These are phyloP conservation scores for Ganaspis brasiliensis DNA, from an alignment of 2,888 invertebrate species.

Conservation along the genomic window DNA sequence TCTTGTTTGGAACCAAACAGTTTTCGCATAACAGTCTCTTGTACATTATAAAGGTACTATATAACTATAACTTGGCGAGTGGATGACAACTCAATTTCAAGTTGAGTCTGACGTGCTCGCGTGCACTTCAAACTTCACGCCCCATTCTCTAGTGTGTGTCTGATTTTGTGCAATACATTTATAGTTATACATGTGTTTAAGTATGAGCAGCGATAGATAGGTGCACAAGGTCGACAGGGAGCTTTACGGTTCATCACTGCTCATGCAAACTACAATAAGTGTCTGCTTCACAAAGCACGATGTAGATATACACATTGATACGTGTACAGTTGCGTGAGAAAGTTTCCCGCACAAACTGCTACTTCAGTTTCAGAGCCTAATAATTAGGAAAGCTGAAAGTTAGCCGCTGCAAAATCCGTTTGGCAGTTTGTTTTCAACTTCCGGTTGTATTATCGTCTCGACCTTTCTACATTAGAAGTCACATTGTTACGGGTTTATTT, in stretches of 20 bases:
- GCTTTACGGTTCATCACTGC: conserved; percentile 64
- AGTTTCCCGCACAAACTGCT: conserved; percentile 65
- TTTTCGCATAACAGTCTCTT: conserved; percentile 72
- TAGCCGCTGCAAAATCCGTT: not conserved
- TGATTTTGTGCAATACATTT: conserved; percentile 40
- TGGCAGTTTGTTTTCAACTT: conserved; percentile 21
- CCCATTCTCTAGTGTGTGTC: conserved; percentile 72
- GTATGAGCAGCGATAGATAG: conserved; percentile 48
- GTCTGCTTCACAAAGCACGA: conserved; percentile 53
- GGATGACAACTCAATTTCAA: conserved; percentile 79
- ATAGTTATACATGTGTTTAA: conserved; percentile 49
- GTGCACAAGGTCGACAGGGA: conserved; percentile 48
- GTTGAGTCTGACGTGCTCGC: conserved; percentile 75
- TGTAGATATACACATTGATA: conserved; percentile 46
- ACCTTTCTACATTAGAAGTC: too few relatives aligned
- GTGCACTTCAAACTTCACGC: conserved; percentile 74
- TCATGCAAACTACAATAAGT: conserved; percentile 60
- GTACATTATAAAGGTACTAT: conserved; percentile 14
- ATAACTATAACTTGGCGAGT: conserved; percentile 62
- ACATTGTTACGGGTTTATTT: too few relatives aligned
- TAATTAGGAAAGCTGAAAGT: conserved; percentile 27
- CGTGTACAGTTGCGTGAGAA: conserved; percentile 37
- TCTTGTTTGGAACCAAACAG: conserved; percentile 70
- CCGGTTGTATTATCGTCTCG: not conserved
- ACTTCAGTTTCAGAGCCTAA: conserved; percentile 38